Evolutionary conservation across 2,888 invertebrate genomes (phyloP).

Genomic region (Harmothoe impar): DNA sequence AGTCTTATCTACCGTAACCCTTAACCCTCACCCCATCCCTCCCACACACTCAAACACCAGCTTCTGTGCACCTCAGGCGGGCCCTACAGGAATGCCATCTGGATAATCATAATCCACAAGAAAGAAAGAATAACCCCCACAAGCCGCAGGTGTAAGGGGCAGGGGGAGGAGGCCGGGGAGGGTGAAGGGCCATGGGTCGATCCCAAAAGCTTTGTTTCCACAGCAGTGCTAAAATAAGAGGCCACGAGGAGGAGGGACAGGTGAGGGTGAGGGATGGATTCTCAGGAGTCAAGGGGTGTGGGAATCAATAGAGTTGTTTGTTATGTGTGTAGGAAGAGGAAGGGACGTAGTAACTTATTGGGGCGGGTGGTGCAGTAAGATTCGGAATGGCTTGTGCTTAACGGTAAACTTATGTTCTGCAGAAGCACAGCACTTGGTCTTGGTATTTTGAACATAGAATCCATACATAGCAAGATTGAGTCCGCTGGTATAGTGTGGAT

Average conservation of each 20-base stretch:
- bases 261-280: slow-evolving; percentile 7
- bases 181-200: neutral
- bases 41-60: neutral
- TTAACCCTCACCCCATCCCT: neutral
- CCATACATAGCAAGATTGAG: too few species aligned
- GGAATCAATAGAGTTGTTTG: neutral
- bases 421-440: too few species aligned
- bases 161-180: neutral
- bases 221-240: neutral
- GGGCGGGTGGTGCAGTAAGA: neutral
- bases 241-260: neutral
- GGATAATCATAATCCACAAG: slow-evolving; percentile 52
- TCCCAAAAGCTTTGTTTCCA: neutral
- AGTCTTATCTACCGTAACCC: neutral
- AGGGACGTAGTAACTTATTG: neutral
- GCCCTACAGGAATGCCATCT: slow-evolving; percentile 47
- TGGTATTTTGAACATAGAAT: too few species aligned
- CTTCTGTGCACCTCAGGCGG: neutral
- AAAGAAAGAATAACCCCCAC: slow-evolving; percentile 29
- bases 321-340: neutral
- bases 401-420: too few species aligned
- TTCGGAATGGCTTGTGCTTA: too few species aligned
- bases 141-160: slow-evolving; percentile 36
- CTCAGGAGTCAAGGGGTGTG: neutral
- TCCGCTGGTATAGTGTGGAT: too few species aligned